Conservation (phyloP, 2,113 vertebrate genomes). For the Salvelinus namaycush region DNA sequence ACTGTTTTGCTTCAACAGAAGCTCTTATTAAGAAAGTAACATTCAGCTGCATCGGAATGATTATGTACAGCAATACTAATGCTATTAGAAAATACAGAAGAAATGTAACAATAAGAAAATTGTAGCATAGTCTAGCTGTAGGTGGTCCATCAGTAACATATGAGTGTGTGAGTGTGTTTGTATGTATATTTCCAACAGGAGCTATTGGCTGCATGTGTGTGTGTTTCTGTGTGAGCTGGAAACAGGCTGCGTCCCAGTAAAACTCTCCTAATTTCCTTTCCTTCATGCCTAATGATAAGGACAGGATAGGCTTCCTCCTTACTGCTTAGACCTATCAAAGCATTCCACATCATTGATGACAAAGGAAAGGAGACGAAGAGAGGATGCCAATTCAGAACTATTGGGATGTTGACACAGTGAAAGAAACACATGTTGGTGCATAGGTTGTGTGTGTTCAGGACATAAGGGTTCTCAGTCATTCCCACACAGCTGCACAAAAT, state of each 20-base stretch:
- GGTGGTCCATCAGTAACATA: neutral
- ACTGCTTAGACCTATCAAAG: neutral
- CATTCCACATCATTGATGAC: neutral
- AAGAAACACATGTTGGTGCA: neutral
- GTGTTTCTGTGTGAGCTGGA: neutral
- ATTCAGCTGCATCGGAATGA: neutral
- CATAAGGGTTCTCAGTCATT: neutral
- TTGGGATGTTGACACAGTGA: neutral
- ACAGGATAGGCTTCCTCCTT: neutral
- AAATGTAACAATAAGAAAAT: neutral
- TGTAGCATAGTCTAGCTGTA: neutral
- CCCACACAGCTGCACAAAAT: constrained; percentile 70
- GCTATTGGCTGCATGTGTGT: neutral
- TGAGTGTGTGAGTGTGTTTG: neutral
- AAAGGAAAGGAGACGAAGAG: neutral
- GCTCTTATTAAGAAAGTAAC: neutral
- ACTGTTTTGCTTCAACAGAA: neutral
- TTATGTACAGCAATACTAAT: neutral
- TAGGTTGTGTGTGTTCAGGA: neutral
- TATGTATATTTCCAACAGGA: neutral
- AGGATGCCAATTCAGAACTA: neutral
- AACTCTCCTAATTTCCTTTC: neutral
- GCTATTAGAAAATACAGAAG: neutral
- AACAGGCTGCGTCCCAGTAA: neutral
- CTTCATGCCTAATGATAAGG: neutral